Evolutionary conservation across 2,797 vertebrate species (phyloP).

Genomic region (Ispidina picta): DNA sequence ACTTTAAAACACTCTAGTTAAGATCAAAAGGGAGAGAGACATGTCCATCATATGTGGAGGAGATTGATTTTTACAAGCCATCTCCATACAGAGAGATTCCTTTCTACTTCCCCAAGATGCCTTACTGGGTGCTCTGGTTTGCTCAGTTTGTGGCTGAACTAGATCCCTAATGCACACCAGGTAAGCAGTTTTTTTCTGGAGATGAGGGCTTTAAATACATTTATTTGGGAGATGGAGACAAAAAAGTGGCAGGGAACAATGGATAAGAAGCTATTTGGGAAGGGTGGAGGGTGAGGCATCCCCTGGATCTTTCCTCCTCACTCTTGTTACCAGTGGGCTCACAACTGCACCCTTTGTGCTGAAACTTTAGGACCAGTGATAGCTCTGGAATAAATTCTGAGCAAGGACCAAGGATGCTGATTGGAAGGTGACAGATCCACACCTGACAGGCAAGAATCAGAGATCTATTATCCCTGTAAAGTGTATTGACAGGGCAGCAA

Average conservation of each 20-base stretch:
- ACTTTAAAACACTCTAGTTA: background rate
- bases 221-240: background rate
- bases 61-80: background rate
- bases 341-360: background rate
- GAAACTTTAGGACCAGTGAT: background rate
- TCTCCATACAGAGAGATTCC: background rate
- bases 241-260: background rate
- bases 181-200: background rate
- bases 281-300: background rate
- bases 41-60: rapidly evolving
- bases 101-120: background rate
- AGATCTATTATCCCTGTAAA: background rate
- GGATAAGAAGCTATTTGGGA: background rate
- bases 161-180: no score
- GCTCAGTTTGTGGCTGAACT: background rate
- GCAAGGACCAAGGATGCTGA: background rate
- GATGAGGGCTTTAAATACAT: background rate
- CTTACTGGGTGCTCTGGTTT: background rate
- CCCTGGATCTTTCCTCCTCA: background rate
- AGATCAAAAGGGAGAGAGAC: background rate
- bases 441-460: background rate
- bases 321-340: background rate
- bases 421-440: background rate
- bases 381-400: background rate
- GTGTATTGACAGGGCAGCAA: background rate